Conservation (phyloP, 2,797 vertebrate genomes). For the Distichodus sexfasciatus region DNA sequence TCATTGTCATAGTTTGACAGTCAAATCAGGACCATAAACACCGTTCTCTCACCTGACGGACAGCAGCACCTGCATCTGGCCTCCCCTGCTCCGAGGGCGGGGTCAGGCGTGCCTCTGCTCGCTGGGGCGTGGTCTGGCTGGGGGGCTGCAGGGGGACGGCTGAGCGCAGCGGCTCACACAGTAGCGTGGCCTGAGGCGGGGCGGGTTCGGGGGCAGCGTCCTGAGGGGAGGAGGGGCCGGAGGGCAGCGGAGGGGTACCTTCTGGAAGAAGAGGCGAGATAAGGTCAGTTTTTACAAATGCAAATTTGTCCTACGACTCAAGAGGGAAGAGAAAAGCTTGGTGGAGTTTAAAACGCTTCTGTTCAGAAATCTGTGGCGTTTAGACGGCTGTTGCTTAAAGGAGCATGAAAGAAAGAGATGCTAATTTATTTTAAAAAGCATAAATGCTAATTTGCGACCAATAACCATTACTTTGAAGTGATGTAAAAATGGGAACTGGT, state of each 20-base stretch:
- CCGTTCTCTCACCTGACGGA: neutral
- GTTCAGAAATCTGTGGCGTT: too few relatives aligned
- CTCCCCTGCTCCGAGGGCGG: neutral
- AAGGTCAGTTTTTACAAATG: neutral
- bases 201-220: constrained; percentile 8
- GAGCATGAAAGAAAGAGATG: too few relatives aligned
- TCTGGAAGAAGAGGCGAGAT: neutral
- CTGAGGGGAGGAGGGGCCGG: constrained; percentile 22
- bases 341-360: too few relatives aligned
- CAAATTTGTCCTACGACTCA: neutral
- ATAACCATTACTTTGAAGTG: too few relatives aligned
- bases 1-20: too few relatives aligned
- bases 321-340: too few relatives aligned
- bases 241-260: neutral
- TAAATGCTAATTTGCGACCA: too few relatives aligned
- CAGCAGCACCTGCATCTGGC: neutral
- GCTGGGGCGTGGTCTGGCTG: constrained; percentile 69
- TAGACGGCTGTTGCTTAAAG: too few relatives aligned
- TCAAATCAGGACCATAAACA: too few relatives aligned
- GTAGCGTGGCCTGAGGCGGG: constrained; percentile 57
- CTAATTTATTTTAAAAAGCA: too few relatives aligned
- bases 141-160: constrained; percentile 83
- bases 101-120: constrained; percentile 25
- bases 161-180: constrained; percentile 67
- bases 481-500: too few relatives aligned